Base-by-base conservation (phyloP, 2,888 invertebrate species). In the Eristalis pertinax region DNA sequence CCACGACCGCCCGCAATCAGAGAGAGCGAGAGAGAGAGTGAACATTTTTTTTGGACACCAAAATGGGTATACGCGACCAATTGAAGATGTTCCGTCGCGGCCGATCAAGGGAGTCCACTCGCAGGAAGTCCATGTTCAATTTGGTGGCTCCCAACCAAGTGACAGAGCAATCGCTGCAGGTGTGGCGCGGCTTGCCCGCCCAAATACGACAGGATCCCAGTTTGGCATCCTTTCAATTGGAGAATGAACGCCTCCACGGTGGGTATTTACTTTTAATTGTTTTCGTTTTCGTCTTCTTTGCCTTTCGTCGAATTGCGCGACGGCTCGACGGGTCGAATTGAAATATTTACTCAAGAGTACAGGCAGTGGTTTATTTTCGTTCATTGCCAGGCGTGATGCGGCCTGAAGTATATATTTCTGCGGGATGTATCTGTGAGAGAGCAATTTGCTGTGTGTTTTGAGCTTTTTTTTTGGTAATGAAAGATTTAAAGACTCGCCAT, bases 191-290 rank as follows among this genome's bases (percentile, higher is more conserved):
- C 67, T 91, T 96, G 3, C 96, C 96, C 0, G 95, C 95, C 82
- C 94, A 94, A 87, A 95, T 96, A 91, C 95, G 95, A 82, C 94
- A 94, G 89, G 96, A 96, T 91, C 96, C 96, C 0, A 94, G 95
- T 56, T 92, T 96, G 91, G 95, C 94, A 24, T 94, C 94, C 0
- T 96, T 96, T 90, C 91, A 92, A 90, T 90, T 92, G 89, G 93
- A 93, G 77, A 91, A 93, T 67, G 92, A 93, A 65, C 90, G 93
- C 19, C 89, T 93, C 72, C 91, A 92, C 81, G 93, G 93, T 93
- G 88, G 91, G 91, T 90, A 50, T 50, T 50, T 50, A 19, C 50
- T 50, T 50, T 19, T 60, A 58, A 22, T 75, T 19, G 19, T 65
- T 73, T 67, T 19, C 35, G 19, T 29, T 43, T 78, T 19, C 35